phyloP scores from a whole-genome alignment of 2,797 vertebrate species.

The Carcharodon carcharias region DNA sequence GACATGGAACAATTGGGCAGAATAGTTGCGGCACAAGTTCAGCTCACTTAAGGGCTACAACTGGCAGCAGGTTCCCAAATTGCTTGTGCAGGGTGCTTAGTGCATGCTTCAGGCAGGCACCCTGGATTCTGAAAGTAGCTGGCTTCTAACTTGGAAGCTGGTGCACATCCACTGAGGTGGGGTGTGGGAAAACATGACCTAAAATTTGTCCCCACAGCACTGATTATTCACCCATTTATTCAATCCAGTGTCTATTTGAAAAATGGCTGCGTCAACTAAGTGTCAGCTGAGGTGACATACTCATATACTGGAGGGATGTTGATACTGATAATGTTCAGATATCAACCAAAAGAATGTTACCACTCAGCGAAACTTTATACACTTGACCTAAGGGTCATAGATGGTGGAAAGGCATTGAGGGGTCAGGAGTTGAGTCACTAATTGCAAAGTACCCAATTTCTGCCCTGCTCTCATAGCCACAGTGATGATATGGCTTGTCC shows the following conservation, averaged over 20 bases:
- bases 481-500: background rate
- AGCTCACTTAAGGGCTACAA: background rate
- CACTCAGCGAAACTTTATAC: no score
- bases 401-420: background rate
- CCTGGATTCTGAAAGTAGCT: background rate
- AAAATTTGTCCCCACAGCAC: no score
- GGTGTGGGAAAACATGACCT: no score
- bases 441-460: background rate
- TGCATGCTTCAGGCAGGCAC: background rate
- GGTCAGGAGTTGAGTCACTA: background rate
- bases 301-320: no score
- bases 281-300: no score
- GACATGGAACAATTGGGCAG: background rate
- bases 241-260: no score
- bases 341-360: no score
- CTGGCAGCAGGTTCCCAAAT: background rate
- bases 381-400: background rate
- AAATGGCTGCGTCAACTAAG: no score
- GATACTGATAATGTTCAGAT: no score
- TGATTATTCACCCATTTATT: no score
- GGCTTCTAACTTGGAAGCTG: background rate
- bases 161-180: no score
- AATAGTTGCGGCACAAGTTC: background rate
- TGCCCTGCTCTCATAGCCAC: background rate
- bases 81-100: background rate